Evolutionary conservation across 2,888 invertebrate genomes (phyloP), one percentile per base, ranked within the genome.

Genomic region (Trachelus tabidus): DNA sequence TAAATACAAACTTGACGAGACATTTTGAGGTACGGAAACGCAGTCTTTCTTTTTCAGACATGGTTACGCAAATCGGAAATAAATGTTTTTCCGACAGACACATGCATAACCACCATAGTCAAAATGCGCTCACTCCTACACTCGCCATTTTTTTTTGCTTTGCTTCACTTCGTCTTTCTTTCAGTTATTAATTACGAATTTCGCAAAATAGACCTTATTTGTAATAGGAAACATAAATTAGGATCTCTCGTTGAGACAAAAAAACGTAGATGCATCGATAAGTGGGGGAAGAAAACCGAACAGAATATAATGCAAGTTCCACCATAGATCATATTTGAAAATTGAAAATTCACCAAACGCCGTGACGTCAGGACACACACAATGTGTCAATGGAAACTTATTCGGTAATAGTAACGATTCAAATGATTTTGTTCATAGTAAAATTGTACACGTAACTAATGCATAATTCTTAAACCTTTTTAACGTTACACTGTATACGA

Each of bases 41-140:
- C 87, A 84, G 83, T 86, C 85, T 85, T 84, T 56, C 68, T 37
- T 78, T 80, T 83, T 85, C 79, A 76, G 82, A 84, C 84, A 83
- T 78, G 80, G 76, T 78, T 73, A 35, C 76, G 76, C 73, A 77
- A 82, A 37, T 75, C 68, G 69, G 77, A 76, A 69, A 69, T 69
- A 33, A 69, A n/a, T 69, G 11, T 69, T 11, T 33, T 12, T n/a
- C 30, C 69, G 15, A 23, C 3, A 30, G 30, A 69, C 30, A 69
- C 15, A 9, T 69, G 69, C 31, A 11, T 30, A 69, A n/a, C 69
- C 12, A 37, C 12, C 37, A 12, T 12, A 37, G 12, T 37, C 12
- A 37, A 37, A 37, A 12, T 37, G 37, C 37, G 37, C 3, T 37
- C 37, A 12, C 37, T 37, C 37, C 12, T 37, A 37, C 4, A 37